Evolutionary conservation across 2,113 vertebrate species (phyloP), one percentile per base, ranked within the genome.

Genomic region (Polypterus senegalus): DNA sequence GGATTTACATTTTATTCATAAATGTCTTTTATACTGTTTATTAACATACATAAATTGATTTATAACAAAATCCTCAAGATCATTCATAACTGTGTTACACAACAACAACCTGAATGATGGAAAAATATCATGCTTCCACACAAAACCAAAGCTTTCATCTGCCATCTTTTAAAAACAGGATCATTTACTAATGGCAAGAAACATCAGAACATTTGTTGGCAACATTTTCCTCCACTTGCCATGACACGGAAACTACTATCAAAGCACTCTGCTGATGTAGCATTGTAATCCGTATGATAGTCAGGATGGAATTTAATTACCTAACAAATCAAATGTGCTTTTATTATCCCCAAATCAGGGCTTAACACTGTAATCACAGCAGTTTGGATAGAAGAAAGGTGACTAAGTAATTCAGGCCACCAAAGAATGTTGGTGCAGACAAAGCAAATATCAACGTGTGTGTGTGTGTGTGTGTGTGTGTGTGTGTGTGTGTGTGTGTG

Each of bases 381-480:
- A 57, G 66, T 74, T 82, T 81, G 78, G 76, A 83, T 73, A 82
- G 78, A 65, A 76, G 73, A 85, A 75, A 61, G 75, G 74, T 79
- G 79, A 77, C 75, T 70, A 80, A 79, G 77, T 77, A 81, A 78
- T 73, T 78, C 77, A 77, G 81, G 77, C 74, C 76, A 74, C 75
- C 73, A 74, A 81, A 76, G 82, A 87, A 88, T 86, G 83, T 86
- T 84, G 81, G 82, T 74, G 75, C 72, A 82, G 79, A 77, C 81
- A 9, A 67, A 76, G 78, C 79, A 86, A 82, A 83, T 75, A 84
- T 82, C 80, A 76, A 74, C 72, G n/a, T 79, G 78, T 69, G 67
- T 78, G 66, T 65, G 66, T 72, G 74, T n/a, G n/a, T n/a, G n/a
- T n/a, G n/a, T n/a, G 27, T 27, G 27, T 27, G 27, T 27, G 27